Evolutionary conservation across 2,113 vertebrate genomes (phyloP).

Genomic region (Halichoeres trimaculatus): DNA sequence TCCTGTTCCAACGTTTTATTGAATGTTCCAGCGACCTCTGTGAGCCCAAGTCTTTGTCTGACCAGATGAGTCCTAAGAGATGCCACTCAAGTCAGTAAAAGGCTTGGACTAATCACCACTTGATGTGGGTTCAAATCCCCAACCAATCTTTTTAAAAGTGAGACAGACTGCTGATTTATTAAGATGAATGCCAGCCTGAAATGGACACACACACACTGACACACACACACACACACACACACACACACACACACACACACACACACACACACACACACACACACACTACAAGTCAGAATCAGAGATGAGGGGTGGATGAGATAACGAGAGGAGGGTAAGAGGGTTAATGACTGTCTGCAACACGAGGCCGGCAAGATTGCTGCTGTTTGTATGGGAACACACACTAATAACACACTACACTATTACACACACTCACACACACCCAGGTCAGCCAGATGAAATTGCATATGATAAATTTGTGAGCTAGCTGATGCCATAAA

Average conservation of each 20-base stretch:
- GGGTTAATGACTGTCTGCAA: slow-evolving; percentile 75
- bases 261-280: slow-evolving; percentile 6
- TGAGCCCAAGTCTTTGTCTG: neutral
- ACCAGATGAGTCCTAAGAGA: slow-evolving; percentile 1
- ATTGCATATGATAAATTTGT: slow-evolving; percentile 62
- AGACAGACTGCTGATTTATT: slow-evolving; percentile 62
- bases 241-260: no score
- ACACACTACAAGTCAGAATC: neutral
- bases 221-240: slow-evolving; percentile 4
- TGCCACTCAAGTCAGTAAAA: slow-evolving; percentile 24
- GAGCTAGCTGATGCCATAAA: slow-evolving; percentile 36
- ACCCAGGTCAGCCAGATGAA: slow-evolving; percentile 53
- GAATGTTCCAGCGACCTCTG: neutral
- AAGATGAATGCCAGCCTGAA: slow-evolving; percentile 56
- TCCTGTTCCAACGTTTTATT: neutral
- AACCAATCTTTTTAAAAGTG: slow-evolving; percentile 51
- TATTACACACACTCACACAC: neutral
- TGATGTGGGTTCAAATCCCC: slow-evolving; percentile 52
- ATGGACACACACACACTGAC: slow-evolving; percentile 15
- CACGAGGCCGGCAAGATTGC: slow-evolving; percentile 34
- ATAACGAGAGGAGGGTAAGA: slow-evolving; percentile 72
- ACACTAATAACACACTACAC: neutral
- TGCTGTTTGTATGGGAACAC: slow-evolving; percentile 12
- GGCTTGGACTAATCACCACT: slow-evolving; percentile 43
- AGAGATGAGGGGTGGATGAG: slow-evolving; percentile 54